phyloP scores from a whole-genome alignment of 2,113 vertebrate genomes.

The Osmerus eperlanus region DNA sequence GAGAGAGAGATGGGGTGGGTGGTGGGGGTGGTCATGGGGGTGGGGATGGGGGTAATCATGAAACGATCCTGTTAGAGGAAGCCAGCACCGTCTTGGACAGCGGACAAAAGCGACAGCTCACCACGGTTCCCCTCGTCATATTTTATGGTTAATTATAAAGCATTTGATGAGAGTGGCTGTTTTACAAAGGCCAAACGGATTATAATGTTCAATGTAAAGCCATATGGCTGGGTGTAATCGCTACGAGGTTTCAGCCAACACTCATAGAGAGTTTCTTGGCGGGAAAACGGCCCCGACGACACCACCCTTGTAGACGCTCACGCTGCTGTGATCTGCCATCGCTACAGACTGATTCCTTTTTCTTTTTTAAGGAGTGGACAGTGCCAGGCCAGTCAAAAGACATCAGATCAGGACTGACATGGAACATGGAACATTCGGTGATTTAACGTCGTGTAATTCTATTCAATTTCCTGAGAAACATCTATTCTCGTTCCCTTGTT shows the following conservation, averaged over 20 bases:
- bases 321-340: too few species aligned
- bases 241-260: constrained; percentile 41
- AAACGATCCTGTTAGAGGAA: constrained; percentile 42
- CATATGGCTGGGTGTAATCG: constrained; percentile 57
- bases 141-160: constrained; percentile 64
- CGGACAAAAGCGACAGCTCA: constrained; percentile 46
- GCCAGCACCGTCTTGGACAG: constrained; percentile 40
- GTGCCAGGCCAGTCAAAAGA: too few species aligned
- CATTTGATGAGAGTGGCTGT: constrained; percentile 46
- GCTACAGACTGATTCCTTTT: too few species aligned
- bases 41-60: constrained; percentile 13
- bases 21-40: neutral
- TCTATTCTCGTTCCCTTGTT: too few species aligned
- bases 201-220: constrained; percentile 48
- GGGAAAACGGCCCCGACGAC: neutral
- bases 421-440: too few species aligned
- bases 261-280: constrained; percentile 33
- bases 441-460: too few species aligned
- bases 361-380: too few species aligned
- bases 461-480: too few species aligned
- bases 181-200: constrained; percentile 56
- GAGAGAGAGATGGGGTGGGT: neutral
- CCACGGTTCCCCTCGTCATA: constrained; percentile 45
- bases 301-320: too few species aligned
- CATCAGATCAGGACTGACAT: too few species aligned